Evolutionary conservation across 2,888 invertebrate species (phyloP), one percentile per base, ranked within the genome.

Genomic region (Cactoblastis cactorum): DNA sequence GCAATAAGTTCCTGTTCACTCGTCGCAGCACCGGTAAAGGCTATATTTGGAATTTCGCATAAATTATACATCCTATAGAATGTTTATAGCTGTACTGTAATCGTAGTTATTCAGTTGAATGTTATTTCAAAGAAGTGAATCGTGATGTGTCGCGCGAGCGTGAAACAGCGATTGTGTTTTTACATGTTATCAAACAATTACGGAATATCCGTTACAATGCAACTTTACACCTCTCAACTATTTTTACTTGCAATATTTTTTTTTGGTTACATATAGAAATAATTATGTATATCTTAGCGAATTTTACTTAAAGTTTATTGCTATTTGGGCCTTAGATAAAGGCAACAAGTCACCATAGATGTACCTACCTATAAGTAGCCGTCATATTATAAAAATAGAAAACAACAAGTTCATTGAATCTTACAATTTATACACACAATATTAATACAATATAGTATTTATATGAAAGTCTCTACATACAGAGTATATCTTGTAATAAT

Each of bases 141-240:
- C 43, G 17, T 15, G 28, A 37, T 4, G 5, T 5, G 15, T 9
- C 22, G 12, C 9, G 41, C 24, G 11, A 24, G 41, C 41, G 24
- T 14, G 41, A 39, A n/a, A 22, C 9, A 24, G 24, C 41, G 41
- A 41, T 41, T 41, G 41, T 43, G 28, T 32, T 43, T n/a, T 9
- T 43, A 17, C 24, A 32, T 50, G 53, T 53, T 53, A 50, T 57
- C 53, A 57, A 57, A 57, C 55, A 43, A 53, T 57, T 47, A 34
- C 33, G 35, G 33, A 51, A 45, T 37, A 38, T 43, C 45, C 55
- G 55, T 53, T 55, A 46, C 53, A 52, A 55, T 51, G 53, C 45
- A 28, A 6, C 28, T 32, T 46, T 43, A 43, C 43, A 43, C 51
- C 43, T 17, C 24, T 41, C 24, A 9, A 14, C 15, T 28, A 12